A percentile compares a stretch with the other conserved stretches of the same genome.
Conservation (phyloP, 2,888 invertebrate genomes). For the Lamellibrachia columna region DNA sequence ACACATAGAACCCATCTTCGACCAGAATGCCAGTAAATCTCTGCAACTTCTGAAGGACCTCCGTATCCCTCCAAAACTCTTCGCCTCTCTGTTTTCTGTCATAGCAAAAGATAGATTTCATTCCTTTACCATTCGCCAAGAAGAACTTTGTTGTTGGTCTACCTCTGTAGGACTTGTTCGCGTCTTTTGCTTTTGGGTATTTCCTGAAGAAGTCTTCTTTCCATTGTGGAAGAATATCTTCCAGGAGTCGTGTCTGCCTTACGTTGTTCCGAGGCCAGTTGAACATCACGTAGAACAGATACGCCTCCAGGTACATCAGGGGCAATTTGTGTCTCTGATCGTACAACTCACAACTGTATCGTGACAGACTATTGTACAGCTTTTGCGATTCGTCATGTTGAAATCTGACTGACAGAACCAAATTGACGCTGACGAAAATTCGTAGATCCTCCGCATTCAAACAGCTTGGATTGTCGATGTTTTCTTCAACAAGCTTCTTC, state of each 20-base stretch:
- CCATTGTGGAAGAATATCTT: constrained; percentile 41
- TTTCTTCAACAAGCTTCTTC: too few relatives aligned
- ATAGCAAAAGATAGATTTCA: constrained; percentile 32
- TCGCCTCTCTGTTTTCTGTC: constrained; percentile 31
- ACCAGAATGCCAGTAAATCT: constrained; percentile 43
- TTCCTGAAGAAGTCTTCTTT: constrained; percentile 43
- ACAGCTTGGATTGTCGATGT: too few relatives aligned
- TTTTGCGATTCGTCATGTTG: not conserved
- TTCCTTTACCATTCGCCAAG: constrained; percentile 42
- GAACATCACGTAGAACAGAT: constrained; percentile 24
- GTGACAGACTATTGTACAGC: not conserved
- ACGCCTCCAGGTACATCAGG: constrained; percentile 13
- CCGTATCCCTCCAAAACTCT: constrained; percentile 41
- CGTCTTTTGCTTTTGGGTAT: constrained; percentile 43
- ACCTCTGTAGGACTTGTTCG: constrained; percentile 36
- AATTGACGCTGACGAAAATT: not conserved
- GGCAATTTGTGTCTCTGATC: not conserved
- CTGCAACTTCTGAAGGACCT: constrained; percentile 38
- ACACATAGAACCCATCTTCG: constrained; percentile 41
- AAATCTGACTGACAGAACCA: not conserved
- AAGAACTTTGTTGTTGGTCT: constrained; percentile 49
- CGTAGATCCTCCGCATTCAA: too few relatives aligned
- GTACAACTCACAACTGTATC: not conserved
- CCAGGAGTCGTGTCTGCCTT: not conserved
- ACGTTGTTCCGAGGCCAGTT: constrained; percentile 28